phyloP scores from a whole-genome alignment of 2,113 vertebrate species.

The Burhinus bistriatus region DNA sequence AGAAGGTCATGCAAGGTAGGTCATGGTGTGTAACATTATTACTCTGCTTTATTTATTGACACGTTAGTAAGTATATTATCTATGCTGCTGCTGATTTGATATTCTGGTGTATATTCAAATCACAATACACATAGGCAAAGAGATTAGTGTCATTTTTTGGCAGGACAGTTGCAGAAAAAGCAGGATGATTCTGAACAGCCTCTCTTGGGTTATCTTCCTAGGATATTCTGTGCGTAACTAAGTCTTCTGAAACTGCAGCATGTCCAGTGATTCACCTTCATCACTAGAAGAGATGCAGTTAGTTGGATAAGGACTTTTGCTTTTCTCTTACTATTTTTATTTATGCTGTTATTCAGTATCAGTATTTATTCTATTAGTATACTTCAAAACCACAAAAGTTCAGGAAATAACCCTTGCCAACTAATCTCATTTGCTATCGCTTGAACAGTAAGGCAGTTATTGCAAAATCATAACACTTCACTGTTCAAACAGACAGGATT shows the following conservation, averaged over 20 bases:
- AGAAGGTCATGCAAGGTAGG: background rate
- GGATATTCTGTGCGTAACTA: background rate
- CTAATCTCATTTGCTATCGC: conserved; percentile 39
- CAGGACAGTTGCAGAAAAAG: background rate
- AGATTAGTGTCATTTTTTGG: background rate
- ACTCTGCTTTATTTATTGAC: background rate
- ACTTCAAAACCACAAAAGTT: background rate
- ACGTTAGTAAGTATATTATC: background rate
- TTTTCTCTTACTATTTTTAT: background rate
- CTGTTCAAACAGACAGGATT: conserved; percentile 53
- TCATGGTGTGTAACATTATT: background rate
- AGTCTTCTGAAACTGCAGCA: background rate
- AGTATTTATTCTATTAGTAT: background rate
- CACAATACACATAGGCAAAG: background rate
- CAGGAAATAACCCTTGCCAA: conserved; percentile 8
- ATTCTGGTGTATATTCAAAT: background rate
- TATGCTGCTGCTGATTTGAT: background rate
- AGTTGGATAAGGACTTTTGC: background rate
- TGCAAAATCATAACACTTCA: conserved; percentile 62
- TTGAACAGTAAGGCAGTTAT: conserved; percentile 41
- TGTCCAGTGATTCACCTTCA: background rate
- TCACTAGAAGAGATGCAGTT: background rate
- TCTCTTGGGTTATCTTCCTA: background rate
- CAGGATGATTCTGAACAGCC: background rate
- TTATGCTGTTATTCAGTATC: background rate